Percentiles rank a stretch among this genome's conserved stretches.
phyloP scores from a whole-genome alignment of 53 echinoderm and acorn worm genomes.

The Stichopus horrens region DNA sequence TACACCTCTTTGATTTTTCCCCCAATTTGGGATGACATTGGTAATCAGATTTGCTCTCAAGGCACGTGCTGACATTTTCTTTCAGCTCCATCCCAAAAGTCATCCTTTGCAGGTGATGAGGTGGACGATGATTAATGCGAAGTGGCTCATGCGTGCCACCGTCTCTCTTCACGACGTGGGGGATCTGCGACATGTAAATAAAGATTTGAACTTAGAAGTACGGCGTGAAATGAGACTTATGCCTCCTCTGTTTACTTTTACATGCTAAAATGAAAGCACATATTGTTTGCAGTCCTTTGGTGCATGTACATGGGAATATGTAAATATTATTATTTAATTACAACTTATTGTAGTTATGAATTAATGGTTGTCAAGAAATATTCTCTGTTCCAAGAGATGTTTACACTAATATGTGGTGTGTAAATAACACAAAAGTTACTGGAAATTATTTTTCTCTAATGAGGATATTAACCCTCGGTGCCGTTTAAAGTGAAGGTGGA shows the following conservation, averaged over 20 bases:
- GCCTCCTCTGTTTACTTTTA: background rate
- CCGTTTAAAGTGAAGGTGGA: too few relatives aligned
- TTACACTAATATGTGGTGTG: too few relatives aligned
- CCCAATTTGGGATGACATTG: background rate
- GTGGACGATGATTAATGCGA: background rate
- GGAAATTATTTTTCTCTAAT: too few relatives aligned
- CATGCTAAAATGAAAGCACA: too few relatives aligned
- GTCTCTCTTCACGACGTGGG: background rate
- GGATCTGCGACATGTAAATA: background rate
- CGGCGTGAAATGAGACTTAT: background rate
- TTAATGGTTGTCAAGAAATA: too few relatives aligned
- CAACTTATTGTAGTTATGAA: too few relatives aligned
- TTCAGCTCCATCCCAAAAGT: background rate
- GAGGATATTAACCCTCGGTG: too few relatives aligned
- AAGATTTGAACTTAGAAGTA: background rate
- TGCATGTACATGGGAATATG: too few relatives aligned
- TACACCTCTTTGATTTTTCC: background rate
- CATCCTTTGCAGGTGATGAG: background rate
- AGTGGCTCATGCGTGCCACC: slow-evolving; percentile 9
- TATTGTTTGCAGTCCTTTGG: too few relatives aligned
- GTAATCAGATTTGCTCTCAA: slow-evolving; percentile 6
- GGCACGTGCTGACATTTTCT: background rate
- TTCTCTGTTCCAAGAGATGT: too few relatives aligned
- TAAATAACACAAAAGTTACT: too few relatives aligned
- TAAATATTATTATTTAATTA: too few relatives aligned